Evolutionary conservation across 92 coral and sea anemone genomes (phyloP).

Genomic region (Palythoa grandis): DNA sequence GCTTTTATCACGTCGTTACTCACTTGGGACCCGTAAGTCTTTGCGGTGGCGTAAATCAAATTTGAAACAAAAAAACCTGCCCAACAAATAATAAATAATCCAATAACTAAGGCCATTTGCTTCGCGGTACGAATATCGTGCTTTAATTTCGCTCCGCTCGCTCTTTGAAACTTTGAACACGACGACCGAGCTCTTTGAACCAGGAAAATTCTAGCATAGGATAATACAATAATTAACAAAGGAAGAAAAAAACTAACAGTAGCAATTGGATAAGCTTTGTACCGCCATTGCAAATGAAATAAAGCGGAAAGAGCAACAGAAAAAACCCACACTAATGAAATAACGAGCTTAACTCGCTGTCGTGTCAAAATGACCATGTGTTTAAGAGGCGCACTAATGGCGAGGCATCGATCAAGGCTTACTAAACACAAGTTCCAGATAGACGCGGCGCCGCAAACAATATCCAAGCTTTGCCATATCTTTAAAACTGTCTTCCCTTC

Average conservation of each 20-base stretch:
- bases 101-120: conserved; percentile 91
- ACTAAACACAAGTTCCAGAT: conserved; percentile 98
- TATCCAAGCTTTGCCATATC: conserved; percentile 81
- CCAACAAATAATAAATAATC: conserved; percentile 91
- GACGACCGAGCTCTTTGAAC: conserved; percentile 73
- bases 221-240: conserved; percentile 74
- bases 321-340: conserved; percentile 82
- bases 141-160: conserved; percentile 75
- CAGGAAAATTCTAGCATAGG: conserved; percentile 84
- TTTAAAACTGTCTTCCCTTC: conserved; percentile 64
- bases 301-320: conserved; percentile 73
- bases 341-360: conserved; percentile 73
- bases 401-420: conserved; percentile 92
- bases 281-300: conserved; percentile 69
- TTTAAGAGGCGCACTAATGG: conserved; percentile 79
- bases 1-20: conserved; percentile 77
- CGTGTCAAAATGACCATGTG: conserved; percentile 91
- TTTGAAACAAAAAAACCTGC: conserved; percentile 87
- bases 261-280: conserved; percentile 80
- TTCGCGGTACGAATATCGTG: conserved; percentile 91
- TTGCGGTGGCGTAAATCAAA: conserved; percentile 62
- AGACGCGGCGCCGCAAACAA: conserved; percentile 89
- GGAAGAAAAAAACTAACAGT: conserved; percentile 85
- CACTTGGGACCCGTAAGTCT: conserved; percentile 48
- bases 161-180: conserved; percentile 55